A percentile compares a stretch with the other conserved stretches of the same genome.
Conservation (phyloP, 1,140 invertebrate genomes). For the Coptotermes formosanus region DNA sequence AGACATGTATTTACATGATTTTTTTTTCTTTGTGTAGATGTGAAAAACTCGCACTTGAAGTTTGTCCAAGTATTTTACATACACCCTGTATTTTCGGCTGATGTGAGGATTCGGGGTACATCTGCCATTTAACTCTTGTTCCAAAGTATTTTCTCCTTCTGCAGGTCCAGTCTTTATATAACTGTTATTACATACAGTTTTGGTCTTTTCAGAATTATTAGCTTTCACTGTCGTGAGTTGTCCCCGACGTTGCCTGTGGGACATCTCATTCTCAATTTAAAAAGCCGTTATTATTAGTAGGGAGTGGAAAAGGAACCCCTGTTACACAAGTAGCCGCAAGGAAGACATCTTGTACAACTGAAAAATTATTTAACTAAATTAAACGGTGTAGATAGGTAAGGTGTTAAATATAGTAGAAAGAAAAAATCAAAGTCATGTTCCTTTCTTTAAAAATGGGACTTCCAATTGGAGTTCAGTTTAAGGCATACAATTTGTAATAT, state of each 20-base stretch:
- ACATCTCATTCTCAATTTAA: neutral
- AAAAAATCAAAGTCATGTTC: slow-evolving; percentile 7
- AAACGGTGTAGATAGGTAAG: neutral
- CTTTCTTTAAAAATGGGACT: slow-evolving; percentile 1
- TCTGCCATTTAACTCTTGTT: neutral
- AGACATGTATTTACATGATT: too few relatives aligned
- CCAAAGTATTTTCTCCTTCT: neutral
- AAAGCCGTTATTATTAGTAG: neutral
- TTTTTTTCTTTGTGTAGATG: too few relatives aligned
- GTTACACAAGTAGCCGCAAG: neutral
- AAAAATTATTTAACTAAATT: slow-evolving; percentile 20
- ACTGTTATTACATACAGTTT: neutral
- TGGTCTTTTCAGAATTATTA: neutral
- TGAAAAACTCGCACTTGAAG: too few relatives aligned
- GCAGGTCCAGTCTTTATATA: neutral
- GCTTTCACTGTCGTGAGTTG: neutral
- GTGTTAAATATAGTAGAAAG: slow-evolving; percentile 8
- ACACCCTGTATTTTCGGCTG: neutral
- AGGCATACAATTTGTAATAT: slow-evolving; percentile 1
- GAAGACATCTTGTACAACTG: neutral
- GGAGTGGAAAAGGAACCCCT: neutral
- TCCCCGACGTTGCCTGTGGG: neutral
- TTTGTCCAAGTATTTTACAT: too few relatives aligned
- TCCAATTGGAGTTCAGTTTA: neutral
- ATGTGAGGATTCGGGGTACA: neutral